Percentiles rank a stretch among this genome's conserved stretches.
These are phyloP conservation scores for Parasteatoda lunata DNA, from an alignment of 2,888 invertebrate species.

Conservation along the genomic window DNA sequence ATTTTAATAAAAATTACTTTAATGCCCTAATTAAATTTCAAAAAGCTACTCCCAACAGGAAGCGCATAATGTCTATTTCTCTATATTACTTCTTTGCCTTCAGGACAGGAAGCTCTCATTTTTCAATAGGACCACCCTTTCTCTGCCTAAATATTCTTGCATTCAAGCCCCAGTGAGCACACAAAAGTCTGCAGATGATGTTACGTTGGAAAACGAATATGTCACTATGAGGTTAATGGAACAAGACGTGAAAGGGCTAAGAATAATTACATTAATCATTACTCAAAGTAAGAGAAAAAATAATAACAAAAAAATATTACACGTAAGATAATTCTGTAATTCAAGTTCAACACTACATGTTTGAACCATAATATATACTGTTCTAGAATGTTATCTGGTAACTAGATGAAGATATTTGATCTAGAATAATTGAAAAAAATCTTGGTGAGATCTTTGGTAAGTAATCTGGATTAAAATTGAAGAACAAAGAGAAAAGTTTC, in stretches of 20 bases:
- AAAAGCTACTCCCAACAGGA: neutral
- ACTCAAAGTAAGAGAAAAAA: neutral
- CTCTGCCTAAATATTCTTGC: neutral
- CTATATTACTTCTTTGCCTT: neutral
- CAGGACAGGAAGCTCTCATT: neutral
- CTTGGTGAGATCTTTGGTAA: too few relatives aligned
- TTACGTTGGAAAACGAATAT: neutral
- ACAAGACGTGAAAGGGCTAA: neutral
- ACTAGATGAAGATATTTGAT: too few relatives aligned
- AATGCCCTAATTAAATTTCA: neutral
- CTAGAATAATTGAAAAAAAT: too few relatives aligned
- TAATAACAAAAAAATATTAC: too few relatives aligned
- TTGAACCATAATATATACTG: too few relatives aligned
- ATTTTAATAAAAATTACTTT: neutral
- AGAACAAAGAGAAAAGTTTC: too few relatives aligned
- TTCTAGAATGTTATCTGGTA: too few relatives aligned
- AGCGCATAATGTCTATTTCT: neutral
- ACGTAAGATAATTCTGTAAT: too few relatives aligned
- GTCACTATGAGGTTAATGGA: neutral
- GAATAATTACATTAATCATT: slow-evolving; percentile 1
- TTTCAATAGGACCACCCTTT: neutral
- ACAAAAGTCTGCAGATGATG: neutral
- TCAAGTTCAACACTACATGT: too few relatives aligned
- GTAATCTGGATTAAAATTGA: too few relatives aligned
- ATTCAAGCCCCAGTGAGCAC: slow-evolving; percentile 3